Conservation (phyloP, 1,140 invertebrate species). For the Stenopsyche tienmushanensis region DNA sequence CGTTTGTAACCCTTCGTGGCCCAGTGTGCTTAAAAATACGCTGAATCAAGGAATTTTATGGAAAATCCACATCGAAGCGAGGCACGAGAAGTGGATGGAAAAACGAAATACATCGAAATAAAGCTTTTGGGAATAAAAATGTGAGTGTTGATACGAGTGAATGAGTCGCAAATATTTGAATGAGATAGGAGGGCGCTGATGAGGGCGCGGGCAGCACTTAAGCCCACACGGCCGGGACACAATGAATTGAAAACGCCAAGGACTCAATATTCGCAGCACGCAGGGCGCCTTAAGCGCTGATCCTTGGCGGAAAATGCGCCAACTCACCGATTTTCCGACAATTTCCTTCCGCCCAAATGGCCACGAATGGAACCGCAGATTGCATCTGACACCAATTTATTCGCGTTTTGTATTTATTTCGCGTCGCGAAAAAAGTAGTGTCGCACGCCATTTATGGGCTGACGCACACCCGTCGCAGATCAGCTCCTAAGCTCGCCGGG, state of each 20-base stretch:
- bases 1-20: no score
- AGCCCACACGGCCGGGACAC: not conserved
- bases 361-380: constrained; percentile 20
- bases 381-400: constrained; percentile 27
- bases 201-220: no score
- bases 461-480: not conserved
- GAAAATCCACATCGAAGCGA: no score
- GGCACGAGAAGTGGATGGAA: no score
- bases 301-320: not conserved
- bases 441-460: not conserved
- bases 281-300: not conserved
- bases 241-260: not conserved
- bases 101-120: no score
- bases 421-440: not conserved
- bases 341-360: constrained; percentile 2
- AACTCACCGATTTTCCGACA: constrained; percentile 1
- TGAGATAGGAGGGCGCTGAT: no score
- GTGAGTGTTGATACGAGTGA: no score
- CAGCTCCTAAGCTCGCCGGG: not conserved
- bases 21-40: no score
- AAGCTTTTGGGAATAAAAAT: no score
- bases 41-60: no score
- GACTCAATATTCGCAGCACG: not conserved
- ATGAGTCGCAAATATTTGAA: no score
- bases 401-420: constrained; percentile 22